phyloP scores from a whole-genome alignment of 2,113 vertebrate species.

The Oncorhynchus nerka region DNA sequence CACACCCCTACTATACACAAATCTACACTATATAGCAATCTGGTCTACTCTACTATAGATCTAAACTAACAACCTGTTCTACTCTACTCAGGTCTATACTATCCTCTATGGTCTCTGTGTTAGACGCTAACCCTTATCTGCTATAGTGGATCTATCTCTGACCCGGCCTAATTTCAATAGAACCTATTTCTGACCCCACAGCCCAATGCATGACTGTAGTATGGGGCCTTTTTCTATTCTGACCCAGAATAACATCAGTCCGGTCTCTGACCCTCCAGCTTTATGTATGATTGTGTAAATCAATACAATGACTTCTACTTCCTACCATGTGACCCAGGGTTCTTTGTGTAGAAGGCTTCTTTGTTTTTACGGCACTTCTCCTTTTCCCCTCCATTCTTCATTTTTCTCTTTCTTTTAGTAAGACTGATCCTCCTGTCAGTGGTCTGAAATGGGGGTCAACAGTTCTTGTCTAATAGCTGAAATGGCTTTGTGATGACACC shows the following conservation, averaged over 20 bases:
- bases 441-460: conserved; percentile 36
- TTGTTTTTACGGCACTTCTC: conserved; percentile 61
- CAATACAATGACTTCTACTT: conserved; percentile 68
- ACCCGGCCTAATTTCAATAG: no score
- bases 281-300: conserved; percentile 67
- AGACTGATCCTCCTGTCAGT: conserved; percentile 57
- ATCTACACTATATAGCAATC: conserved; percentile 32
- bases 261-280: conserved; percentile 28
- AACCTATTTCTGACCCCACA: conserved; percentile 25
- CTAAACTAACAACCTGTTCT: conserved; percentile 42
- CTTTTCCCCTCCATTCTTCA: conserved; percentile 46
- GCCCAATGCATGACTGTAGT: no score
- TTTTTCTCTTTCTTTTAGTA: conserved; percentile 43
- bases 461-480: conserved; percentile 52
- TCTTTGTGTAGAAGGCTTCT: conserved; percentile 66
- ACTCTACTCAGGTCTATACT: conserved; percentile 24
- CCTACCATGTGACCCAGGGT: conserved; percentile 65
- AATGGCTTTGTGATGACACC: conserved; percentile 51
- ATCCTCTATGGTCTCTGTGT: no score
- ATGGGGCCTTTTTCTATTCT: no score
- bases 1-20: no score
- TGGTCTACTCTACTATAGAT: conserved; percentile 46
- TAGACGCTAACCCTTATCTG: no score
- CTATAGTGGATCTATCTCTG: no score
- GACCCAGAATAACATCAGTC: conserved; percentile 50